A percentile compares a stretch with the other conserved stretches of the same genome.
These are phyloP conservation scores for Dromiciops gliroides DNA, from an alignment of 2,113 vertebrate species.

Conservation along the genomic window DNA sequence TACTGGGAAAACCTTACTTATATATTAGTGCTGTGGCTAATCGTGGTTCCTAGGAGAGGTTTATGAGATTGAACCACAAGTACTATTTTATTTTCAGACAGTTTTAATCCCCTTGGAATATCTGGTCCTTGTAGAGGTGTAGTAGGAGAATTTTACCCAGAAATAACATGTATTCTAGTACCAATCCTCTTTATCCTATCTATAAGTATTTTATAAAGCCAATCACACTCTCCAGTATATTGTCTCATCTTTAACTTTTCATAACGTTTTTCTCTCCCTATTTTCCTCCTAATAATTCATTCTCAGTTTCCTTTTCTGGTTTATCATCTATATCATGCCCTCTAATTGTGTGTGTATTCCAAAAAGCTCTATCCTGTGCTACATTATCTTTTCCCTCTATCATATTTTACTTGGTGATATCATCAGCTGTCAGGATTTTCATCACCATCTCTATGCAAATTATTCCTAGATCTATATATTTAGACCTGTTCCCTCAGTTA, in stretches of 20 bases:
- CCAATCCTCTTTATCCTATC: not conserved
- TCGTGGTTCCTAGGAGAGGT: not conserved
- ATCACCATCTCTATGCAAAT: not conserved
- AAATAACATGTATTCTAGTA: not conserved
- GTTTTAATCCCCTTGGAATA: not conserved
- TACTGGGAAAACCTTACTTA: not conserved
- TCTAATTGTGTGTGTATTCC: not conserved
- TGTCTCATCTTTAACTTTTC: not conserved
- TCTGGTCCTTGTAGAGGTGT: too few species aligned
- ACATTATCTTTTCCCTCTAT: not conserved
- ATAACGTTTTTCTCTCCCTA: not conserved
- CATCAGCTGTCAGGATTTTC: not conserved
- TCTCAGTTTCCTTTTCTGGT: not conserved
- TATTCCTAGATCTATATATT: not conserved
- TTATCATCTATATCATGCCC: not conserved
- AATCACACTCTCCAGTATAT: not conserved
- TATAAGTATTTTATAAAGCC: not conserved
- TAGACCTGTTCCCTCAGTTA: not conserved
- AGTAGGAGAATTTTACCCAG: not conserved
- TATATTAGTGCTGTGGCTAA: not conserved
- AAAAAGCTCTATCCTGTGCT: not conserved
- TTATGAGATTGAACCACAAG: not conserved
- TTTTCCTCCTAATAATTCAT: not conserved
- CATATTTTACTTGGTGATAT: not conserved
- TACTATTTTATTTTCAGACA: not conserved